These are phyloP conservation scores for Pteronotus mesoamericanus DNA, from an alignment of 2,797 vertebrate species.

Conservation along the genomic window DNA sequence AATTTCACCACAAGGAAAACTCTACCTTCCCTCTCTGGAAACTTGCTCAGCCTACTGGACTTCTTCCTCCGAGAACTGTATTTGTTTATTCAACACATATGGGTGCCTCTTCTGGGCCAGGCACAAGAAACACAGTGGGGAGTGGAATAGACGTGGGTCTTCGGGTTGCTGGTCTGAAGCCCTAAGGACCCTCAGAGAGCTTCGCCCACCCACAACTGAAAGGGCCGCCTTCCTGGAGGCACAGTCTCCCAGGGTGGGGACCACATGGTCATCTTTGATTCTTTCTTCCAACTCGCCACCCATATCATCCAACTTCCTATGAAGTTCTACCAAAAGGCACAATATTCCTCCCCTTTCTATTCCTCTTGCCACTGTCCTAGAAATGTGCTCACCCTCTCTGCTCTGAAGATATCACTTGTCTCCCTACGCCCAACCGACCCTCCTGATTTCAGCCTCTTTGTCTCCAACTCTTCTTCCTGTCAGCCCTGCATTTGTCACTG, in stretches of 20 bases:
- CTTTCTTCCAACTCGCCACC: not conserved
- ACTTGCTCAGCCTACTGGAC: not conserved
- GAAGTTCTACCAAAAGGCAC: not conserved
- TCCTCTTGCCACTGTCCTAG: not conserved
- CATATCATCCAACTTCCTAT: not conserved
- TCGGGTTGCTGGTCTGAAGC: not conserved
- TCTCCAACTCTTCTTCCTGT: not conserved
- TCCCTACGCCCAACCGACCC: accelerated
- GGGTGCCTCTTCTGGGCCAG: not conserved
- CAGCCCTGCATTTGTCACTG: not conserved
- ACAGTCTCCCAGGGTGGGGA: not conserved
- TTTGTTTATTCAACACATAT: not conserved
- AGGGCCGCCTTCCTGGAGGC: not conserved
- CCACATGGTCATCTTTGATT: not conserved
- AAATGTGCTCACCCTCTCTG: not conserved
- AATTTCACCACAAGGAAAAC: not conserved
- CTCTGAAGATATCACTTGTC: not conserved
- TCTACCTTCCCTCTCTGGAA: not conserved
- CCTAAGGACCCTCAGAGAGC: not conserved
- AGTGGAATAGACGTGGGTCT: not conserved
- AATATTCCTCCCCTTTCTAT: not conserved
- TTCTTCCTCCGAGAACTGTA: not conserved
- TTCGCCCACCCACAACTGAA: not conserved
- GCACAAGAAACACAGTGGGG: not conserved
- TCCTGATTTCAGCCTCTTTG: not conserved